These are phyloP conservation scores for Amblyjoppa proteus DNA, from an alignment of 2,888 invertebrate species.

Conservation along the genomic window DNA sequence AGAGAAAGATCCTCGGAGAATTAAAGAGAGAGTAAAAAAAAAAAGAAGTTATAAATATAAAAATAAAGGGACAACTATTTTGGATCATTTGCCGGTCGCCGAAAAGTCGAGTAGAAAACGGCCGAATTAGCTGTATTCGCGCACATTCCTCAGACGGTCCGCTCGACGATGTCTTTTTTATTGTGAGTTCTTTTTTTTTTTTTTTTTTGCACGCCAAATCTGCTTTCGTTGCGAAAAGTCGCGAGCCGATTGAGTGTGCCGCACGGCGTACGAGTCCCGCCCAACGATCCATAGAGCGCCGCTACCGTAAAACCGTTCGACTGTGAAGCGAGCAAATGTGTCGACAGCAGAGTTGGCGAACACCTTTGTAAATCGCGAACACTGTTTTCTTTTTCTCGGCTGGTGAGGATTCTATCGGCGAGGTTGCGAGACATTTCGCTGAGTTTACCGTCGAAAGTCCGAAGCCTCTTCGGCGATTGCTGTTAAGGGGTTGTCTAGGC, in stretches of 20 bases:
- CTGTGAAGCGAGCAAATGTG: slow-evolving; percentile 79
- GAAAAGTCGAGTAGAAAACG: no score
- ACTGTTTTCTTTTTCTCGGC: background rate
- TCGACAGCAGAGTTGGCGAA: slow-evolving; percentile 66
- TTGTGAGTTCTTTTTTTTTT: background rate
- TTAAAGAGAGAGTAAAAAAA: no score
- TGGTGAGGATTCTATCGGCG: no score
- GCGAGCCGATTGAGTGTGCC: background rate
- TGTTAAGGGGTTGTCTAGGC: slow-evolving; percentile 3
- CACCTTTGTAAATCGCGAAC: slow-evolving; percentile 49
- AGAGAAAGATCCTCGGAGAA: no score
- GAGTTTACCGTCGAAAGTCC: background rate
- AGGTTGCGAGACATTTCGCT: no score
- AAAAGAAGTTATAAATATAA: no score
- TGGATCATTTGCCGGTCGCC: no score
- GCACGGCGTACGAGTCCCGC: background rate
- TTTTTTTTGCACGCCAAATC: background rate
- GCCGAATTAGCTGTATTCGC: no score
- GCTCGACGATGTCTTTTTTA: no score
- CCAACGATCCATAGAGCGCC: slow-evolving; percentile 7
- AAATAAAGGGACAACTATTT: no score
- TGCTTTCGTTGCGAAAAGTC: slow-evolving; percentile 3
- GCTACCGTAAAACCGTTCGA: slow-evolving; percentile 79
- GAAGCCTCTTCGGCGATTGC: slow-evolving; percentile 13
- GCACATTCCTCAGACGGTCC: no score